Evolutionary conservation across 1,140 invertebrate species (phyloP), one percentile per base, ranked within the genome.

Genomic region (Dreissena rostriformis): DNA sequence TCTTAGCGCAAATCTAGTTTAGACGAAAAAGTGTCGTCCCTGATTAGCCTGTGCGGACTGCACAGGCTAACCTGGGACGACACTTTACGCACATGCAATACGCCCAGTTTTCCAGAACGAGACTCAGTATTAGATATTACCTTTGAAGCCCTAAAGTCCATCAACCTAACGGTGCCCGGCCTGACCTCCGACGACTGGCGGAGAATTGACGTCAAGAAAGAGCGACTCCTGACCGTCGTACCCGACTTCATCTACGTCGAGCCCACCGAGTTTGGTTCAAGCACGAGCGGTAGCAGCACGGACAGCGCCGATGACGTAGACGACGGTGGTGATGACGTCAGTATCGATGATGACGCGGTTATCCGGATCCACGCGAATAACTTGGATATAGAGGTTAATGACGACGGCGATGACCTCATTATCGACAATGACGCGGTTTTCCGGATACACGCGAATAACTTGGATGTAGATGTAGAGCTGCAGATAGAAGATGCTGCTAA

Each of bases 81-180:
- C 39, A 39, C 39, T 39, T 39, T 39, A 8, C 39, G 39, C 39
- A 39, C 39, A 39, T 39, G 39, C 39, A 39, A 5, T 39, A 39
- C 2, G 39, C 39, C 39, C 39, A 39, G 2, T 39, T 39, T 39
- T 39, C 39, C 39, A 39, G 39, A 39, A 39, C 39, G 39, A 5
- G 8, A 39, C 39, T 39, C 39, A 39, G 39, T 39, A n/a, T n/a
- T n/a, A n/a, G n/a, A n/a, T n/a, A n/a, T 39, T 39, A 39, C 39
- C 39, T 39, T 68, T 67, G 7, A 68, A 86, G 85, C 76, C 53
- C 57, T 86, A 29, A 72, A 63, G 52, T 80, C 85, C 0, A 65
- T 86, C 24, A 86, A 79, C 24, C 55, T 86, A 22, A 82, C 67
- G 10, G 66, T 86, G n/a, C 71, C 66, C 12, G 85, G 85, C 8